Conservation (phyloP, 2,113 vertebrate genomes). For the Gasterosteus nipponicus region DNA sequence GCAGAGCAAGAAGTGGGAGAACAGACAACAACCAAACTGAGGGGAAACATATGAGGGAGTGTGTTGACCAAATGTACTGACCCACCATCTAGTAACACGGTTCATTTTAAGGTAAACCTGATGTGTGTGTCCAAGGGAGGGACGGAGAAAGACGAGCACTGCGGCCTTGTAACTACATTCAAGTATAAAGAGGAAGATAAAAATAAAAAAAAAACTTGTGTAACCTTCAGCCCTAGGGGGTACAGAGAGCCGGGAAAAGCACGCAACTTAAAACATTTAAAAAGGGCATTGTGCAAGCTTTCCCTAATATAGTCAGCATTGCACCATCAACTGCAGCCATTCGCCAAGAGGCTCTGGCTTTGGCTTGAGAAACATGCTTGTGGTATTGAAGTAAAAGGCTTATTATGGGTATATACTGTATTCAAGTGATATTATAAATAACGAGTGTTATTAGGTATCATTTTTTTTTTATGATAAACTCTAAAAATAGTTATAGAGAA, state of each 20-base stretch:
- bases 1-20: no score
- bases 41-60: no score
- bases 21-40: no score
- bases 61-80: no score
- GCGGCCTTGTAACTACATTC: no score
- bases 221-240: slow-evolving; percentile 13
- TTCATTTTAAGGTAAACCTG: no score
- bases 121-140: no score
- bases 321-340: slow-evolving; percentile 18
- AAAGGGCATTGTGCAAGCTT: slow-evolving; percentile 23
- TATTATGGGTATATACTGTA: not conserved
- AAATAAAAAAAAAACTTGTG: no score
- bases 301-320: slow-evolving; percentile 52
- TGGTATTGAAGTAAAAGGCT: slow-evolving; percentile 16
- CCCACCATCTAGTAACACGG: no score
- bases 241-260: slow-evolving; percentile 6
- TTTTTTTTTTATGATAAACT: not conserved
- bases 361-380: slow-evolving; percentile 15
- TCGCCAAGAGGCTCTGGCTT: slow-evolving; percentile 19
- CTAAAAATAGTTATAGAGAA: not conserved
- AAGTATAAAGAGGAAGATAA: no score
- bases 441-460: not conserved
- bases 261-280: slow-evolving; percentile 36
- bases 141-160: no score
- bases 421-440: not conserved